Percentiles rank a stretch among this genome's conserved stretches.
phyloP scores from a whole-genome alignment of 2,113 vertebrate genomes.

The Acanthochromis polyacanthus region DNA sequence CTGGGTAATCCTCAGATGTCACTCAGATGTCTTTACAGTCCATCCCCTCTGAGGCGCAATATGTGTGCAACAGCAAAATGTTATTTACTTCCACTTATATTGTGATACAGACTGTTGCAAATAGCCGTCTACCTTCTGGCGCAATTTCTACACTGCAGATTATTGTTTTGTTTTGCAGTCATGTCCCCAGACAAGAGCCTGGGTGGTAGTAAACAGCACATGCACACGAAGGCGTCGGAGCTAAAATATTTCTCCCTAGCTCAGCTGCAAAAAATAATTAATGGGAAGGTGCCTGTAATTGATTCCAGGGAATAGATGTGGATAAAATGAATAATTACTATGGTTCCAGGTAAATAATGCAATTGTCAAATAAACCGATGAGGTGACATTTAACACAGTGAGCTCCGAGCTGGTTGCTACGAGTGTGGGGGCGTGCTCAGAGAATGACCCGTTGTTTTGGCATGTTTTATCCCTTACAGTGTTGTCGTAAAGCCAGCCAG shows the following conservation, averaged over 20 bases:
- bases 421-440: conserved; percentile 1
- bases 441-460: conserved; percentile 29
- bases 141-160: conserved; percentile 8
- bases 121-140: conserved; percentile 46
- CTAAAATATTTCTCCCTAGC: conserved; percentile 43
- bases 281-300: conserved; percentile 29
- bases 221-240: conserved; percentile 8
- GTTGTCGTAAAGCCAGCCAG: conserved; percentile 29
- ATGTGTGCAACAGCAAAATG: conserved; percentile 29
- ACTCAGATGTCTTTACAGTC: conserved; percentile 49
- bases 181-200: conserved; percentile 29
- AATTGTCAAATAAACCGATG: conserved; percentile 46
- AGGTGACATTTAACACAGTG: conserved; percentile 52
- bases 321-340: conserved; percentile 39
- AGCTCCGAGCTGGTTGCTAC: conserved; percentile 12
- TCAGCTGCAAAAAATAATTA: conserved; percentile 48
- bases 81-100: conserved; percentile 24
- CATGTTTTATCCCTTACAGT: conserved; percentile 41
- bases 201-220: conserved; percentile 11
- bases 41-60: conserved; percentile 34
- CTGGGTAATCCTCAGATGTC: conserved; percentile 60
- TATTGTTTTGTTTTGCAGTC: conserved; percentile 35
- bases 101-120: conserved; percentile 42
- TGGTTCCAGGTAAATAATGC: conserved; percentile 53
- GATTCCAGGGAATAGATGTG: conserved; percentile 17